Conservation (phyloP, 92 coral and sea anemone genomes). For the Actinernus sp. region DNA sequence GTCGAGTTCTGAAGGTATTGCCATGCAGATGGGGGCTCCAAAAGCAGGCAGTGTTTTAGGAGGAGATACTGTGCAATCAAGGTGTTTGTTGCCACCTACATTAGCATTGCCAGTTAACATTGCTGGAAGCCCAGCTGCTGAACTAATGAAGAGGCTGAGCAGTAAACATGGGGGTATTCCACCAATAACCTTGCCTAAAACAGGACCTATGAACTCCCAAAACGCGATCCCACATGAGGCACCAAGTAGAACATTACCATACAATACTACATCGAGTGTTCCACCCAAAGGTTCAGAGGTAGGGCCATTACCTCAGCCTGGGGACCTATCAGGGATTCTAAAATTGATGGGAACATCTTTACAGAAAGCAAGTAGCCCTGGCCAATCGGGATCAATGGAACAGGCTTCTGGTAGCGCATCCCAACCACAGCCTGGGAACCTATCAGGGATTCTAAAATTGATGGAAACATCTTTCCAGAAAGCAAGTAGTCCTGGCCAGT, state of each 20-base stretch:
- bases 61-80: too few relatives aligned
- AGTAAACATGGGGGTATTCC: not conserved
- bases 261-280: not conserved
- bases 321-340: constrained; percentile 26
- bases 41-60: too few relatives aligned
- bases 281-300: constrained; percentile 3
- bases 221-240: too few relatives aligned
- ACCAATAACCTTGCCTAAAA: too few relatives aligned
- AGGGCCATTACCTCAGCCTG: constrained; percentile 7
- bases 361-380: constrained; percentile 3
- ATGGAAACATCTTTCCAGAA: constrained; percentile 3
- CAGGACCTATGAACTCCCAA: too few relatives aligned
- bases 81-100: not conserved
- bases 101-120: not conserved
- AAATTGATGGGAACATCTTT: constrained; percentile 11
- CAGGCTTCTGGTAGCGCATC: too few relatives aligned
- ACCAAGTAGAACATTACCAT: too few relatives aligned
- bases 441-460: constrained; percentile 25
- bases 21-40: too few relatives aligned
- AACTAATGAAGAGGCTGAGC: not conserved
- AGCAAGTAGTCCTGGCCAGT: constrained; percentile 5
- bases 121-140: not conserved
- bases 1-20: too few relatives aligned
- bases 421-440: not conserved
- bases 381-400: too few relatives aligned